These are phyloP conservation scores for Agapornis roseicollis DNA, from an alignment of 2,113 vertebrate species.

Conservation along the genomic window DNA sequence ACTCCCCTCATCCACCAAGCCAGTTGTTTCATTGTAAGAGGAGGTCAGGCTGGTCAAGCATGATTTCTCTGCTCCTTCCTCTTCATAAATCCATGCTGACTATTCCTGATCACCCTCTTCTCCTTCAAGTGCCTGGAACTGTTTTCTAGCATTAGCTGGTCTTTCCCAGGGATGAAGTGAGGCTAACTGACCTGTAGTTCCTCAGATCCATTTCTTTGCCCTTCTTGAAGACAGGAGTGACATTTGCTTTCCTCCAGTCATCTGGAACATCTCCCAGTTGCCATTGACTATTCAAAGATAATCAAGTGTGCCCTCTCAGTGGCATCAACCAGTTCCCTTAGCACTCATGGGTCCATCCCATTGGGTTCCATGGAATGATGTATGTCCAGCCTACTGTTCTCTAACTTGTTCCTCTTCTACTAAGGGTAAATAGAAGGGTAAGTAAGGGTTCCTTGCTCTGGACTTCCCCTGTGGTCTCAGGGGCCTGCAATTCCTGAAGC, in stretches of 20 bases:
- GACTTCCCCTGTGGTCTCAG: neutral
- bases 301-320: neutral
- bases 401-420: neutral
- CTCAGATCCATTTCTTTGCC: neutral
- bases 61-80: neutral
- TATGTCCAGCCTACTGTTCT: neutral
- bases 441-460: neutral
- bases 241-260: neutral
- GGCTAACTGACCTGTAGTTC: neutral
- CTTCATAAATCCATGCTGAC: neutral
- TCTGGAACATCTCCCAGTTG: neutral
- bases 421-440: neutral
- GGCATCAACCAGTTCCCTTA: neutral
- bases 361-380: neutral
- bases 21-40: neutral
- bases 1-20: neutral
- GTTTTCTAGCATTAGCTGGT: neutral
- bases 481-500: neutral
- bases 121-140: neutral
- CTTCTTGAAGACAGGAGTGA: neutral
- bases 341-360: accelerated
- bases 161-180: neutral
- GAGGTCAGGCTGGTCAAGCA: neutral
- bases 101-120: neutral
- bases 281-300: neutral